phyloP scores from a whole-genome alignment of 2,797 vertebrate species.

The Pyrocephalus nanus region DNA sequence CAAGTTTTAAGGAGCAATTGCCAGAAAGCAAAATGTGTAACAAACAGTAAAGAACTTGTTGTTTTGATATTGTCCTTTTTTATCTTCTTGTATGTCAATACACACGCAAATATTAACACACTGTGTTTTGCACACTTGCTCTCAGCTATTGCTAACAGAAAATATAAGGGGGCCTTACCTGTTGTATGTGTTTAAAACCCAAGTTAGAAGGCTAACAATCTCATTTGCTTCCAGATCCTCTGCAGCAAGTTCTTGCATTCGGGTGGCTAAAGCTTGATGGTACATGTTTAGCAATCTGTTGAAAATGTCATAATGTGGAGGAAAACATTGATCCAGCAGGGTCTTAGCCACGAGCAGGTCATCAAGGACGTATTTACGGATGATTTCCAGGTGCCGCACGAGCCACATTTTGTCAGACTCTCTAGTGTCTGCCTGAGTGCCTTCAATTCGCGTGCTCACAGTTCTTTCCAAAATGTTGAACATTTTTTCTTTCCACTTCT shows the following conservation, averaged over 20 bases:
- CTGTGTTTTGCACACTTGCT: neutral
- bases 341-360: constrained; percentile 91
- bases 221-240: constrained; percentile 96
- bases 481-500: constrained; percentile 94
- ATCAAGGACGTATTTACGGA: constrained; percentile 91
- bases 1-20: neutral
- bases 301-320: constrained; percentile 92
- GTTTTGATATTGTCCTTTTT: neutral
- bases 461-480: constrained; percentile 89
- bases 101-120: neutral
- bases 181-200: constrained; percentile 96
- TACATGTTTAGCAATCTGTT: constrained; percentile 86
- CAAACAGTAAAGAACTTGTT: neutral
- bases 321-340: constrained; percentile 94
- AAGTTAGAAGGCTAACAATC: constrained; percentile 92
- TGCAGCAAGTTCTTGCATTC: constrained; percentile 88
- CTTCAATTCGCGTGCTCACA: constrained; percentile 90
- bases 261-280: constrained; percentile 85
- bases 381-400: constrained; percentile 94
- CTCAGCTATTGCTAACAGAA: neutral
- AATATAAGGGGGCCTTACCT: constrained; percentile 76
- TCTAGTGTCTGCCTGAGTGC: constrained; percentile 89
- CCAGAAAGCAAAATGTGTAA: neutral
- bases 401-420: constrained; percentile 99
- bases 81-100: neutral